These are phyloP conservation scores for Acronicta aceris DNA, from an alignment of 2,888 invertebrate genomes.

Conservation along the genomic window DNA sequence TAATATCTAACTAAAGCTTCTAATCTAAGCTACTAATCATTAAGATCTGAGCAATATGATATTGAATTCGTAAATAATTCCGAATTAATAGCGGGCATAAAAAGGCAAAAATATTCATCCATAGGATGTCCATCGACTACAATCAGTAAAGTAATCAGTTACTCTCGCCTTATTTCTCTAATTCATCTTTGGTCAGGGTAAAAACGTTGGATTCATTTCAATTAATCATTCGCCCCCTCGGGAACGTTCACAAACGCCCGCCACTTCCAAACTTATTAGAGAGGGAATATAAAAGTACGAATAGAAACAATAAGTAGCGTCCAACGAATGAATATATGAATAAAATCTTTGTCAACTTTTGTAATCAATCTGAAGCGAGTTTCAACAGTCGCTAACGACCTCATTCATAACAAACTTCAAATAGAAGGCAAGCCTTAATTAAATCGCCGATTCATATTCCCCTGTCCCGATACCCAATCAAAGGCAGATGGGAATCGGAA, in stretches of 20 bases:
- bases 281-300: conserved; percentile 53
- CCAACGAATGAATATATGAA: conserved; percentile 60
- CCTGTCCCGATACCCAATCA: conserved; percentile 63
- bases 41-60: not conserved
- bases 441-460: conserved; percentile 73
- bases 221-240: conserved; percentile 55
- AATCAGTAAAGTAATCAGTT: conserved; percentile 48
- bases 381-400: conserved; percentile 57
- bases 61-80: conserved; percentile 14
- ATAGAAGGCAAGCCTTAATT: conserved; percentile 64
- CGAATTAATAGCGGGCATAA: conserved; percentile 16
- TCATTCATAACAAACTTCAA: conserved; percentile 57
- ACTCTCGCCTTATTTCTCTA: conserved; percentile 47
- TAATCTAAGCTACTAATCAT: not conserved
- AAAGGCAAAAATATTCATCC: conserved; percentile 50
- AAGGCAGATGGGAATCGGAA: conserved; percentile 57
- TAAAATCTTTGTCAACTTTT: conserved; percentile 61
- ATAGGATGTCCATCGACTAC: conserved; percentile 44
- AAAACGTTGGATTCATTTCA: conserved; percentile 49
- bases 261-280: conserved; percentile 59
- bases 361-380: conserved; percentile 58
- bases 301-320: conserved; percentile 57
- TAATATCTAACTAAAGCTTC: too few relatives aligned
- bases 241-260: conserved; percentile 42
- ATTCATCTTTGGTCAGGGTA: conserved; percentile 51